Evolutionary conservation across 2,113 vertebrate genomes (phyloP).

Genomic region (Chaenocephalus aceratus): DNA sequence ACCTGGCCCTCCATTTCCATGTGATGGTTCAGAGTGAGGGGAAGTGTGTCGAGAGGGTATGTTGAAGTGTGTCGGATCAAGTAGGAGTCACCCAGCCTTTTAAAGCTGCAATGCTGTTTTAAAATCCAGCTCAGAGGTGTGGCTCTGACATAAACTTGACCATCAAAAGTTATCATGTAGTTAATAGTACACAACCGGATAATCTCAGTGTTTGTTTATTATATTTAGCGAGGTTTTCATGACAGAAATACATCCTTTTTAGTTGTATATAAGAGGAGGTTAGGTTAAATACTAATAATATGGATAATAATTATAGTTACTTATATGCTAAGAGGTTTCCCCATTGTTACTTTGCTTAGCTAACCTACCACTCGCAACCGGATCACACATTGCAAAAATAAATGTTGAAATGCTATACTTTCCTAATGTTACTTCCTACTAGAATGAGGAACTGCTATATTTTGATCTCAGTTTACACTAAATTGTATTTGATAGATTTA

Average conservation of each 20-base stretch:
- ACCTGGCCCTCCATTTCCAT: constrained; percentile 82
- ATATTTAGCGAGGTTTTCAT: neutral
- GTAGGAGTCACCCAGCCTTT: constrained; percentile 56
- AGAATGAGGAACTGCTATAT: neutral
- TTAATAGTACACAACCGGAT: neutral
- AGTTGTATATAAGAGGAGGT: neutral
- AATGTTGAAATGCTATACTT: neutral
- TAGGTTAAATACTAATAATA: neutral
- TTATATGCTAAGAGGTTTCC: neutral
- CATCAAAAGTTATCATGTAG: constrained; percentile 18
- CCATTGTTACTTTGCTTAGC: neutral
- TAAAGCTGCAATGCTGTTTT: constrained; percentile 51
- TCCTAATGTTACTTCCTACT: neutral
- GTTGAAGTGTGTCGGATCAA: constrained; percentile 20
- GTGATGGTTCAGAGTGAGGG: neutral
- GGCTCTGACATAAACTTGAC: constrained; percentile 26
- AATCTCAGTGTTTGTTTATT: neutral
- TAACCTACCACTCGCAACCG: neutral
- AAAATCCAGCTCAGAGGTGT: constrained; percentile 30
- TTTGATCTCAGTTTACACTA: neutral
- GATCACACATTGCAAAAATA: neutral
- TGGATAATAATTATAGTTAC: neutral
- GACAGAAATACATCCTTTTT: neutral
- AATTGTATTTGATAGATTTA: too few relatives aligned
- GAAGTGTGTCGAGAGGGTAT: constrained; percentile 27